Evolutionary conservation across 2,797 vertebrate species (phyloP).

Genomic region (Hydrolagus colliei): DNA sequence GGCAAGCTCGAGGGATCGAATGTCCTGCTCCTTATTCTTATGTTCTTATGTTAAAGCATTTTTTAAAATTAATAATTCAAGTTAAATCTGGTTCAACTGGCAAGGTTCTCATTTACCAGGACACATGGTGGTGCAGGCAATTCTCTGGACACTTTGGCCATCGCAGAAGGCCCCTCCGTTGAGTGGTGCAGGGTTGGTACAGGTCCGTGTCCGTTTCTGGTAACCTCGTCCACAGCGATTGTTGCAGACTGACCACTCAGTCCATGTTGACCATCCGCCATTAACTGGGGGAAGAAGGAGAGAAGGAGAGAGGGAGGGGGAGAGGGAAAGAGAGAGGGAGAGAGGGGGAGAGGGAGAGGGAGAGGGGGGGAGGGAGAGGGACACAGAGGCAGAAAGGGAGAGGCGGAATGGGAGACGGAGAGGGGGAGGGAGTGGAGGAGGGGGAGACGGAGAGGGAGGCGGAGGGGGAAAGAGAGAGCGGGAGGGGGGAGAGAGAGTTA

Average conservation of each 20-base stretch:
- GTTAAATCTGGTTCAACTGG: not conserved
- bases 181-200: slow-evolving; percentile 91
- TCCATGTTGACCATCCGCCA: slow-evolving; percentile 96
- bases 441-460: not conserved
- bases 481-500: not conserved
- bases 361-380: not conserved
- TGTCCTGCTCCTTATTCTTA: too few relatives aligned
- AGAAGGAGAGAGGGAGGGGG: not conserved
- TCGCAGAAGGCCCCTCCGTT: slow-evolving; percentile 92
- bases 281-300: slow-evolving; percentile 62
- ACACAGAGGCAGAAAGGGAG: too few relatives aligned
- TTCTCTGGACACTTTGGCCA: slow-evolving; percentile 86
- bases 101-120: slow-evolving; percentile 65
- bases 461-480: not conserved
- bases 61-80: too few relatives aligned
- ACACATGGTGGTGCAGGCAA: slow-evolving; percentile 88
- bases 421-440: not conserved
- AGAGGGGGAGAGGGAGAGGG: not conserved
- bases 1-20: too few relatives aligned
- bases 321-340: not conserved
- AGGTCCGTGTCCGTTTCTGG: slow-evolving; percentile 91
- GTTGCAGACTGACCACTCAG: slow-evolving; percentile 93
- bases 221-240: slow-evolving; percentile 87
- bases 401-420: too few relatives aligned
- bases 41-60: too few relatives aligned